Percentiles rank a stretch among this genome's conserved stretches.
These are phyloP conservation scores for Leucophenga montana DNA, from an alignment of 2,888 invertebrate genomes.

Conservation along the genomic window DNA sequence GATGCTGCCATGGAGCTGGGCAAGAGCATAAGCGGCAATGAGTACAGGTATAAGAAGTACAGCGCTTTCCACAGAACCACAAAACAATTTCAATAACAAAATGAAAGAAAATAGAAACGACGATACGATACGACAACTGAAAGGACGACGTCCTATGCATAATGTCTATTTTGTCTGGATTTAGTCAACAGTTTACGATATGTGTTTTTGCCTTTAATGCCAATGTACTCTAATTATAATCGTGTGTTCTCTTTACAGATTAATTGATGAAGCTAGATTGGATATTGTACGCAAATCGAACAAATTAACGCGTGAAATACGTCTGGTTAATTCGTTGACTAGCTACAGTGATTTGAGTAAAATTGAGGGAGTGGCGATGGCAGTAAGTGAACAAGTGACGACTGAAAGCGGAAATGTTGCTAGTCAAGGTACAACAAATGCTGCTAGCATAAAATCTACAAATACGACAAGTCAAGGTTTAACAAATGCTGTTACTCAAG, in stretches of 20 bases:
- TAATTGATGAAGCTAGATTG: slow-evolving; percentile 60
- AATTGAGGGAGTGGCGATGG: background rate
- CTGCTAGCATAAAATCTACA: too few relatives aligned
- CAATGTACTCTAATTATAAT: background rate
- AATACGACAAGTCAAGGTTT: too few relatives aligned
- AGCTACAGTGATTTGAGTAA: slow-evolving; percentile 51
- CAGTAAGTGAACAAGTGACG: too few relatives aligned
- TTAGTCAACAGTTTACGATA: too few relatives aligned
- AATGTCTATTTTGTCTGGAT: too few relatives aligned
- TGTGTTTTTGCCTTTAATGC: background rate
- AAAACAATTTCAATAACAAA: slow-evolving; percentile 31
- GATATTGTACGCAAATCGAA: slow-evolving; percentile 62
- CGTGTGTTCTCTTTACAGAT: slow-evolving; percentile 54
- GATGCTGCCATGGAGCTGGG: slow-evolving; percentile 64
- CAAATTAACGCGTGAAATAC: slow-evolving; percentile 66
- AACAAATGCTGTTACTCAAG: too few relatives aligned
- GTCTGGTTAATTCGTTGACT: slow-evolving; percentile 63
- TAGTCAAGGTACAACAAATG: too few relatives aligned
- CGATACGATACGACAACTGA: background rate
- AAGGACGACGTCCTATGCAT: too few relatives aligned
- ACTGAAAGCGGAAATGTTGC: too few relatives aligned
- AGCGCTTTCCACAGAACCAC: slow-evolving; percentile 18
- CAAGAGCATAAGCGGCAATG: slow-evolving; percentile 58
- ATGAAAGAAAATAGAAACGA: slow-evolving; percentile 5
- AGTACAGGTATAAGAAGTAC: slow-evolving; percentile 55